Percentiles rank a stretch among this genome's conserved stretches.
These are phyloP conservation scores for Musca vetustissima DNA, from an alignment of 1,140 invertebrate genomes.

Conservation along the genomic window DNA sequence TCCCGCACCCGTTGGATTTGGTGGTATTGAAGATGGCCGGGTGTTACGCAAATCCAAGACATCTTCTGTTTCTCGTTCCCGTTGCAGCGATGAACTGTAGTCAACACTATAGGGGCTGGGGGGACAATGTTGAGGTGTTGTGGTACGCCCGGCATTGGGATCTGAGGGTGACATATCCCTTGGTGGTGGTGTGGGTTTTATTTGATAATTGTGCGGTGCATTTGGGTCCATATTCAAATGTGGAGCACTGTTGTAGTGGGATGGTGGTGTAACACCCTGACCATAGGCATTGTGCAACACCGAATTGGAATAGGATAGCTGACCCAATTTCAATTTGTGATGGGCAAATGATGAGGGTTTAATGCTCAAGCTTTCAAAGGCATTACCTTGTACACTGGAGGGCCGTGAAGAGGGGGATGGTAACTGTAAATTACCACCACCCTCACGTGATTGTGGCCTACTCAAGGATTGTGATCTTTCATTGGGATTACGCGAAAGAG, in stretches of 20 bases:
- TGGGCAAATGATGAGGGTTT: constrained; percentile 42
- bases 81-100: not conserved
- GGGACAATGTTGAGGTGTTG: constrained; percentile 17
- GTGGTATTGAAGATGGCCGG: not conserved
- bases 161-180: constrained; percentile 11
- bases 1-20: not conserved
- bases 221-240: constrained; percentile 19
- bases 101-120: constrained; percentile 23
- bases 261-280: not conserved
- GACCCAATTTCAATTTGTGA: constrained; percentile 49
- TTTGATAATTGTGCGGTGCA: constrained; percentile 41
- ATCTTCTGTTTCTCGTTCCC: constrained; percentile 12
- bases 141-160: not conserved
- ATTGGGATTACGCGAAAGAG: constrained; percentile 35
- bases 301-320: constrained; percentile 32
- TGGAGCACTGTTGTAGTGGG: constrained; percentile 18
- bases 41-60: constrained; percentile 29
- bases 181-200: constrained; percentile 50
- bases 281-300: constrained; percentile 6
- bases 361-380: constrained; percentile 28
- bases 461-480: constrained; percentile 34
- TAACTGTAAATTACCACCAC: constrained; percentile 29
- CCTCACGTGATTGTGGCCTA: constrained; percentile 47
- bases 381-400: constrained; percentile 29
- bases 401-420: constrained; percentile 45